Evolutionary conservation across 2,113 vertebrate species (phyloP), one percentile per base, ranked within the genome.

Genomic region (Epinephelus cyanopodus): DNA sequence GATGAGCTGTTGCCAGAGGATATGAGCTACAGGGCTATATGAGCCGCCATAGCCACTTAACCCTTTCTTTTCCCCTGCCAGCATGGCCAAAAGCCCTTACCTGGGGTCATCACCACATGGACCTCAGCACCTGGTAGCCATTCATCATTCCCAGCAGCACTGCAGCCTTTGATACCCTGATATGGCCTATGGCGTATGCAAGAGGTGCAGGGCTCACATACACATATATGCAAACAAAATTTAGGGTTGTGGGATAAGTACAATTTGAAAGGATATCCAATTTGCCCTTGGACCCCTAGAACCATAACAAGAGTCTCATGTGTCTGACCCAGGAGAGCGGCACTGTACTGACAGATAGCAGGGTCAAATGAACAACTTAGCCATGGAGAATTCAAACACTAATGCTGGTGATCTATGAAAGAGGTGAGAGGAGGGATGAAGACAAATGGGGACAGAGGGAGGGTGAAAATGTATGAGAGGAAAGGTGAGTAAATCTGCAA

Each of bases 41-140:
- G 81, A 87, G 81, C 87, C 61, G 60, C 81, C 79, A 14, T 12
- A 60, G 70, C 57, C 73, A 87, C 83, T 92, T 92, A 92, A 91
- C 89, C 89, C 89, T 83, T 86, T 83, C 74, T 77, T 56, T 82
- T 77, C 81, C 42, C 54, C 79, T 54, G 48, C 71, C 52, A 79
- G 48, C 69, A 56, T 64, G 70, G 81, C 83, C 70, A 75, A 78
- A 77, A 81, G 67, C 53, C 70, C 39, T 80, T 82, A 84, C 83
- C 81, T 74, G 82, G 63, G 85, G 86, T 88, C 81, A 90, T 89
- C 81, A 82, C 84, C 85, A 73, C 78, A 81, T 65, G 64, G 71
- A 80, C 81, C 83, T 72, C 58, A 47, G 65, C 90, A 94, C 88
- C 91, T 92, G 90, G 91, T 78, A 90, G 84, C 74, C 88, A 94